phyloP scores from a whole-genome alignment of 2,888 invertebrate genomes.

The Globia sparganii region DNA sequence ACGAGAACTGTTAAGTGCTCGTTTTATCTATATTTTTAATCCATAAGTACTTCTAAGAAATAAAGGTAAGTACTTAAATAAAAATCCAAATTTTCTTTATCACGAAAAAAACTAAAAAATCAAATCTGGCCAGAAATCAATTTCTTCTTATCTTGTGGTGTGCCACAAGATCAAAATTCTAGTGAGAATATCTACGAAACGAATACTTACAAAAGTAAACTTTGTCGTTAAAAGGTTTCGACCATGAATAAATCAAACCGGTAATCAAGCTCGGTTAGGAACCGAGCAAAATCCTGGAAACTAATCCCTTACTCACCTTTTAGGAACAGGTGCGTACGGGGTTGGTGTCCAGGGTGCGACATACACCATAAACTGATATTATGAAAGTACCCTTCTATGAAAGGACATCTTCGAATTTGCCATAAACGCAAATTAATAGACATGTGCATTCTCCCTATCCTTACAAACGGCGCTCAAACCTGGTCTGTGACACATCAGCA shows the following conservation, averaged over 20 bases:
- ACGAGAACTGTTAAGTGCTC: background rate
- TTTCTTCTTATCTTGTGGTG: no score
- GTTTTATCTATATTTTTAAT: slow-evolving; percentile 5
- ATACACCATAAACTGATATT: slow-evolving; percentile 27
- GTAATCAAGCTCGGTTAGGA: no score
- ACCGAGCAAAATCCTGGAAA: no score
- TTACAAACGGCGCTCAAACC: background rate
- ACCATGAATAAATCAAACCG: slow-evolving; percentile 44
- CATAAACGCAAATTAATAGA: background rate
- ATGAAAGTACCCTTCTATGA: background rate
- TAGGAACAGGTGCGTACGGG: slow-evolving; percentile 31
- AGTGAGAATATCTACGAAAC: background rate
- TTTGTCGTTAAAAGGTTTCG: slow-evolving; percentile 15
- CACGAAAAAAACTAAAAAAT: background rate
- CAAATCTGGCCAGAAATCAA: background rate
- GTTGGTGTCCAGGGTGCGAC: slow-evolving; percentile 13
- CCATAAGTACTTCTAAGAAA: background rate
- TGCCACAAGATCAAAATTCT: background rate
- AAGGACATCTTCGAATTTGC: background rate
- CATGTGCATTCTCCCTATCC: background rate
- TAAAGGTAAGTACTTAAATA: background rate
- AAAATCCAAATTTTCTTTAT: background rate
- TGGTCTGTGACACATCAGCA: background rate
- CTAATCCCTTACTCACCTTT: no score
- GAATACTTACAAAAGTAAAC: slow-evolving; percentile 17